Evolutionary conservation across 64 coral and sea anemone species (phyloP).

Genomic region (Dendrophyllia cribrosa): DNA sequence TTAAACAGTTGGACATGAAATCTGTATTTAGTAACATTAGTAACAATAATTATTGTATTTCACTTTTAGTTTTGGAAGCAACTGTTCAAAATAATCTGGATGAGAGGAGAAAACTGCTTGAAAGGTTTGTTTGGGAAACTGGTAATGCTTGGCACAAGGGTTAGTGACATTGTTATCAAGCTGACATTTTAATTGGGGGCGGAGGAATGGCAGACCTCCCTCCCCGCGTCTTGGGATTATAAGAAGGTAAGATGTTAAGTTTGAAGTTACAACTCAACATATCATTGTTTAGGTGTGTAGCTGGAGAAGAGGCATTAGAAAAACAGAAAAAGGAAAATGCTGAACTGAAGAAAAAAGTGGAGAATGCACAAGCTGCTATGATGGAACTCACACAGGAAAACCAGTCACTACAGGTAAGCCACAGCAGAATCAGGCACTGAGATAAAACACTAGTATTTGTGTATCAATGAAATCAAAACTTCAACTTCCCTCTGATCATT

Average conservation of each 20-base stretch:
- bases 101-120: slow-evolving; percentile 89
- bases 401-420: slow-evolving; percentile 85
- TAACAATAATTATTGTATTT: not conserved
- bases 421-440: not conserved
- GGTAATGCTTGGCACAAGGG: too few relatives aligned
- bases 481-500: too few relatives aligned
- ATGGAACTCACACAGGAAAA: slow-evolving; percentile 95
- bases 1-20: too few relatives aligned
- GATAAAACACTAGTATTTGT: too few relatives aligned
- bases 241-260: not conserved
- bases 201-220: too few relatives aligned
- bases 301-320: slow-evolving; percentile 70
- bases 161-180: too few relatives aligned
- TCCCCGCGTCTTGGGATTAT: not conserved
- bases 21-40: too few relatives aligned
- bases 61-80: slow-evolving; percentile 84
- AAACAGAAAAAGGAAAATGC: slow-evolving; percentile 78
- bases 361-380: slow-evolving; percentile 82
- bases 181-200: too few relatives aligned
- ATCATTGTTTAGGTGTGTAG: slow-evolving; percentile 62
- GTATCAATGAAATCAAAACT: too few relatives aligned
- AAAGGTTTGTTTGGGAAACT: slow-evolving; percentile 54
- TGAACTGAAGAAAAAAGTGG: slow-evolving; percentile 61
- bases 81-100: slow-evolving; percentile 91
- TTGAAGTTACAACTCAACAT: not conserved